A percentile compares a stretch with the other conserved stretches of the same genome.
phyloP scores from a whole-genome alignment of 1,140 invertebrate genomes.

The Achatina immaculata region DNA sequence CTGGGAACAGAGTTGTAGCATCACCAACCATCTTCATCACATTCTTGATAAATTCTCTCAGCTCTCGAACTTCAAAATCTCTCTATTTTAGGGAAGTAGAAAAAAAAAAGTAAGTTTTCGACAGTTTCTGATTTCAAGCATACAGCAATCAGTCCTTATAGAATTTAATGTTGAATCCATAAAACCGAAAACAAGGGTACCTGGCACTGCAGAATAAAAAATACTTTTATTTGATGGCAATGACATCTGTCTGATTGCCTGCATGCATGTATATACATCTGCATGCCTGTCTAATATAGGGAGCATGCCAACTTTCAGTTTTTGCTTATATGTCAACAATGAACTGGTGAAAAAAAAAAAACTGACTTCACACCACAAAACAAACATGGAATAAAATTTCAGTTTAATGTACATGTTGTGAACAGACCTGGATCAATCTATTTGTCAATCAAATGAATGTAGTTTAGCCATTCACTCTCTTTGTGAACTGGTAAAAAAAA shows the following conservation, averaged over 20 bases:
- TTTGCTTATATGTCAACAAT: too few relatives aligned
- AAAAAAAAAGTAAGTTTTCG: background rate
- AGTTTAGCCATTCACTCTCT: too few relatives aligned
- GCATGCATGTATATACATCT: background rate
- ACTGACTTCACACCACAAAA: too few relatives aligned
- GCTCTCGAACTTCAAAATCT: conserved; percentile 65
- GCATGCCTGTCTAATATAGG: too few relatives aligned
- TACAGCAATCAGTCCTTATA: background rate
- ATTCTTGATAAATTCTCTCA: conserved; percentile 68
- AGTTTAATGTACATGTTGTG: too few relatives aligned
- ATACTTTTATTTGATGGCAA: background rate
- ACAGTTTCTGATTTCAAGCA: background rate
- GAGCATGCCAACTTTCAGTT: too few relatives aligned
- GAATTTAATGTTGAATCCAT: background rate
- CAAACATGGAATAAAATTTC: too few relatives aligned
- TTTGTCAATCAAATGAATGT: too few relatives aligned
- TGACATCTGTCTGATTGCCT: background rate
- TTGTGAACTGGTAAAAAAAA: too few relatives aligned
- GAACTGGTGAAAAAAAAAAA: too few relatives aligned
- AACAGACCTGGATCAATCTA: too few relatives aligned
- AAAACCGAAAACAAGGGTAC: background rate
- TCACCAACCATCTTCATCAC: conserved; percentile 63
- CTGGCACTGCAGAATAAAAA: background rate
- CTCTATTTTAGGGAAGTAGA: conserved; percentile 48
- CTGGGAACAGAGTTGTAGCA: conserved; percentile 59